Conservation (phyloP, 2,113 vertebrate genomes). For the Callaeas wilsoni region DNA sequence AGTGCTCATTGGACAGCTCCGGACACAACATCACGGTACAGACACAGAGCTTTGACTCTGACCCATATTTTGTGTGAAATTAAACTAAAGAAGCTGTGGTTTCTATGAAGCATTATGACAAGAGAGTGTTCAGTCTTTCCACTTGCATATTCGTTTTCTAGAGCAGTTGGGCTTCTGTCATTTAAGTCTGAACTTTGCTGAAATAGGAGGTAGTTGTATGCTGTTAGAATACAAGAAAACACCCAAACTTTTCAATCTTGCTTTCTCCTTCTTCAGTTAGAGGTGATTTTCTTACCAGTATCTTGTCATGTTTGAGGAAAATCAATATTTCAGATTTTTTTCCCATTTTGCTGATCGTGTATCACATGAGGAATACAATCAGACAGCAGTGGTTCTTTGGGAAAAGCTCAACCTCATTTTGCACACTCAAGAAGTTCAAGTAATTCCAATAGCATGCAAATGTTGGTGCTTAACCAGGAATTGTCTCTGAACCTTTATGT, state of each 20-base stretch:
- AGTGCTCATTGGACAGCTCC: neutral
- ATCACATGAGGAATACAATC: neutral
- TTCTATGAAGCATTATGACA: neutral
- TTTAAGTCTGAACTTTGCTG: neutral
- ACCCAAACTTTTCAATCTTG: neutral
- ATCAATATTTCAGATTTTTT: neutral
- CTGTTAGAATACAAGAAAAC: neutral
- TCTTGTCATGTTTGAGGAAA: neutral
- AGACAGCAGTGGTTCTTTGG: neutral
- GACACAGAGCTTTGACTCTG: neutral
- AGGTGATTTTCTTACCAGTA: neutral
- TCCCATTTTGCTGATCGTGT: neutral
- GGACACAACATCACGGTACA: neutral
- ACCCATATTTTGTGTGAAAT: neutral
- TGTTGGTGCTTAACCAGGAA: constrained; percentile 1
- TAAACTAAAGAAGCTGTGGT: neutral
- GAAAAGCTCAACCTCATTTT: neutral
- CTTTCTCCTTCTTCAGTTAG: neutral
- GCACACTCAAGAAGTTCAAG: neutral
- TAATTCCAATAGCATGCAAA: constrained; percentile 18
- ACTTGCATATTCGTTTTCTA: neutral
- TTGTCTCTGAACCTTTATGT: constrained; percentile 31
- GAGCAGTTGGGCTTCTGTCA: neutral
- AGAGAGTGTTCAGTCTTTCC: neutral
- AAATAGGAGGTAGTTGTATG: neutral